Conservation (phyloP, 2,113 vertebrate genomes). For the Neodon shergylaensis region DNA sequence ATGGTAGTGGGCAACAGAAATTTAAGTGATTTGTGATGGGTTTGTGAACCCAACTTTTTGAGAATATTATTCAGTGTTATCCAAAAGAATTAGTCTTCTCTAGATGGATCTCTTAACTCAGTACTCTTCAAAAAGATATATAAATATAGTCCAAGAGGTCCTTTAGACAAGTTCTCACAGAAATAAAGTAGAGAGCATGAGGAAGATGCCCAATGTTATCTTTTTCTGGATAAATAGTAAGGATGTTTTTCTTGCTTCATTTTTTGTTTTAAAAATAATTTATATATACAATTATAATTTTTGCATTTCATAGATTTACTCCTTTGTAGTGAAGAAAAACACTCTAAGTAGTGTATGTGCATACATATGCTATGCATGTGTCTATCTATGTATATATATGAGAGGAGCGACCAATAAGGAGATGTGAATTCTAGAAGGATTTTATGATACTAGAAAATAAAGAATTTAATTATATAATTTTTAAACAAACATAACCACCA, state of each 20-base stretch:
- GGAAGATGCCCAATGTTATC: not conserved
- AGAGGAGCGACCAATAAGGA: not conserved
- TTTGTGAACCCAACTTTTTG: not conserved
- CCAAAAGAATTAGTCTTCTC: not conserved
- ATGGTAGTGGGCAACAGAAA: not conserved
- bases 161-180: not conserved
- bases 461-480: not conserved
- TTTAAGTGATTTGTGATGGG: not conserved
- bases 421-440: not conserved
- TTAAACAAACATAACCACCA: not conserved
- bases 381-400: not conserved
- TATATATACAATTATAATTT: not conserved
- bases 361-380: not conserved
- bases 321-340: not conserved
- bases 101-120: not conserved
- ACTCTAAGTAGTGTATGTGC: not conserved
- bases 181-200: not conserved
- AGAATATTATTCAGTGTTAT: not conserved
- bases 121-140: constrained; percentile 23
- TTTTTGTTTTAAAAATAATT: not conserved
- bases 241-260: not conserved
- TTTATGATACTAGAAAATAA: not conserved
- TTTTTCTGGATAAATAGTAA: not conserved
- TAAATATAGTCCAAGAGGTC: not conserved
- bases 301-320: not conserved